Evolutionary conservation across 2,113 vertebrate genomes (phyloP), one percentile per base, ranked within the genome.

Genomic region (Opisthocomus hoazin): DNA sequence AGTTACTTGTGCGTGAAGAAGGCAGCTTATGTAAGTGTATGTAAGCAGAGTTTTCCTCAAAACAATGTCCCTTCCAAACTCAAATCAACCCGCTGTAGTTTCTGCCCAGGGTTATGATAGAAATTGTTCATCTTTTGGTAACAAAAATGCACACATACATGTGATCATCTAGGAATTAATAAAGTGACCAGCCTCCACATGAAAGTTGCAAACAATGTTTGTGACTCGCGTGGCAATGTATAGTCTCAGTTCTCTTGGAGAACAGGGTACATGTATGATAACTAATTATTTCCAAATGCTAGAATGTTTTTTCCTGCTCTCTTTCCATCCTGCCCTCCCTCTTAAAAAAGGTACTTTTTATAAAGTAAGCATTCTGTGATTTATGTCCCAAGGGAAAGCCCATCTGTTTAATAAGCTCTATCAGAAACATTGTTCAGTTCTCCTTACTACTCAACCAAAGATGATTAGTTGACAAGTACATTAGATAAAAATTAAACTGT

Each of bases 391-490:
- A 53, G 36, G 45, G 19, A 57, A 89, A 74, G 18, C 34, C 39
- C 43, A 45, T 41, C 43, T 81, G 61, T 94, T 92, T 80, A 87
- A 81, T 64, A 77, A 79, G 10, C 41, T 95, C 96, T 79, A 94
- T 81, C 75, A 83, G 70, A 93, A 94, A 76, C 9, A 27, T 73
- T 66, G 39, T 84, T 78, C 66, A 61, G 27, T 94, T 93, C 16
- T 91, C 46, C 56, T 69, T 88, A 14, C 63, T 92, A 87, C 53
- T 97, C 5, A 5, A 34, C 84, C 58, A 86, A 92, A 84, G 45
- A 87, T 84, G 76, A 68, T 93, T 90, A 91, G 61, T 95, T 94
- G 85, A 73, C 76, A 97, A 66, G 71, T n/a, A 24, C 24, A 58
- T 43, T 57, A 85, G 45, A 80, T 51, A 94, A 91, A 95, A 92